Conservation (phyloP, 1,140 invertebrate genomes). For the Drosophila novamexicana region DNA sequence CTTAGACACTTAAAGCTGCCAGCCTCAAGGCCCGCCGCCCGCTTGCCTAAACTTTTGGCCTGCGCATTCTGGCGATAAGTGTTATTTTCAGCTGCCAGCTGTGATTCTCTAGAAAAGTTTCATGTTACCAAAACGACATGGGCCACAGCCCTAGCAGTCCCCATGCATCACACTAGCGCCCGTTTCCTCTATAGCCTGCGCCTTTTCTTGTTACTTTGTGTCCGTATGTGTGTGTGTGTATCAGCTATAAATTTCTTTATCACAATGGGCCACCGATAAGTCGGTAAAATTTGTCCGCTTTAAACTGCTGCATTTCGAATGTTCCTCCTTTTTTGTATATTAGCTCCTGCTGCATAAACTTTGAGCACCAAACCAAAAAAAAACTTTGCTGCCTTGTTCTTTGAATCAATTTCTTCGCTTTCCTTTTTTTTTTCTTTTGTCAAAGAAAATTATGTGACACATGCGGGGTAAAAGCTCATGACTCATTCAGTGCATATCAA, state of each 20-base stretch:
- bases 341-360: slow-evolving; percentile 17
- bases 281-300: slow-evolving; percentile 61
- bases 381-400: slow-evolving; percentile 23
- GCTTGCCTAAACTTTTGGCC: slow-evolving; percentile 1
- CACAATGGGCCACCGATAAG: slow-evolving; percentile 44
- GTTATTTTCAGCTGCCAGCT: slow-evolving; percentile 78
- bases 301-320: slow-evolving; percentile 36
- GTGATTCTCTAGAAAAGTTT: slow-evolving; percentile 74
- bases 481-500: slow-evolving; percentile 52
- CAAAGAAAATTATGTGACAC: slow-evolving; percentile 58
- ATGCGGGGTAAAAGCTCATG: slow-evolving; percentile 40
- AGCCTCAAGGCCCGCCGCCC: not conserved
- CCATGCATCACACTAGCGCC: not conserved
- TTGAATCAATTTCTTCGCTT: slow-evolving; percentile 22
- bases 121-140: slow-evolving; percentile 63
- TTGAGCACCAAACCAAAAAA: slow-evolving; percentile 19
- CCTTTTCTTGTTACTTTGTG: slow-evolving; percentile 34
- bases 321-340: slow-evolving; percentile 1
- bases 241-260: slow-evolving; percentile 68
- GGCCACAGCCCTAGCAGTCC: slow-evolving; percentile 8
- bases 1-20: slow-evolving; percentile 7
- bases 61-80: slow-evolving; percentile 63
- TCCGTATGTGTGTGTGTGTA: slow-evolving; percentile 28
- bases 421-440: not conserved
- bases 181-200: slow-evolving; percentile 15